Percentiles rank a stretch among this genome's conserved stretches.
Conservation (phyloP, 2,797 vertebrate species). For the Falco novaeseelandiae region DNA sequence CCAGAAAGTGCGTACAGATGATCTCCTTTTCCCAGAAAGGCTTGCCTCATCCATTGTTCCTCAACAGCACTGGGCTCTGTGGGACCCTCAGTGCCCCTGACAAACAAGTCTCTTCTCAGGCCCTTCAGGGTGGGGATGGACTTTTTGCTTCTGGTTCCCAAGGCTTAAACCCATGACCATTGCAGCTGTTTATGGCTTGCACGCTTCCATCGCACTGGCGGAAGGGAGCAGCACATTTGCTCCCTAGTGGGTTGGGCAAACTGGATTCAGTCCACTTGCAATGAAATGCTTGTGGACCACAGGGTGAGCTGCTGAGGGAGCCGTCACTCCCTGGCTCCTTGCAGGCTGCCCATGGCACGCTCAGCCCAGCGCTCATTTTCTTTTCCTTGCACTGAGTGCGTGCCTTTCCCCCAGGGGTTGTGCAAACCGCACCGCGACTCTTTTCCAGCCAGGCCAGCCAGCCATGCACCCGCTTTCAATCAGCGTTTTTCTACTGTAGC, state of each 20-base stretch:
- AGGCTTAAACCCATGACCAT: neutral
- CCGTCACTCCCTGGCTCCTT: fast-evolving
- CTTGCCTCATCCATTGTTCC: neutral
- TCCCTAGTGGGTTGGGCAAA: neutral
- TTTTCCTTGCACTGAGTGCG: neutral
- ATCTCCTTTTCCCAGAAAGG: neutral
- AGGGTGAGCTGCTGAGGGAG: neutral
- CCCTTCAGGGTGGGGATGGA: neutral
- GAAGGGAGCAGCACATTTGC: neutral
- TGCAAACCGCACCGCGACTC: neutral
- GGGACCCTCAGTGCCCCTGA: neutral
- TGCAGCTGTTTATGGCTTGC: neutral
- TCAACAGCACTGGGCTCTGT: fast-evolving
- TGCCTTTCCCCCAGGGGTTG: neutral
- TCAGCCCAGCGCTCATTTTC: neutral
- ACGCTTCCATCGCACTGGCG: fast-evolving
- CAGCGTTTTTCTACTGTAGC: slow-evolving; percentile 1
- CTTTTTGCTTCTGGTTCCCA: neutral
- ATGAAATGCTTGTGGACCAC: neutral
- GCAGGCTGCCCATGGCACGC: neutral
- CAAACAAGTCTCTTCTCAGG: neutral
- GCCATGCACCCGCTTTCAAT: slow-evolving; percentile 9
- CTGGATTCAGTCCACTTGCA: neutral
- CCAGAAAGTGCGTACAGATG: neutral
- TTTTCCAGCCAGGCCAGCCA: neutral